A percentile compares a stretch with the other conserved stretches of the same genome.
These are phyloP conservation scores for Bombycilla garrulus DNA, from an alignment of 2,113 vertebrate species.

Conservation along the genomic window DNA sequence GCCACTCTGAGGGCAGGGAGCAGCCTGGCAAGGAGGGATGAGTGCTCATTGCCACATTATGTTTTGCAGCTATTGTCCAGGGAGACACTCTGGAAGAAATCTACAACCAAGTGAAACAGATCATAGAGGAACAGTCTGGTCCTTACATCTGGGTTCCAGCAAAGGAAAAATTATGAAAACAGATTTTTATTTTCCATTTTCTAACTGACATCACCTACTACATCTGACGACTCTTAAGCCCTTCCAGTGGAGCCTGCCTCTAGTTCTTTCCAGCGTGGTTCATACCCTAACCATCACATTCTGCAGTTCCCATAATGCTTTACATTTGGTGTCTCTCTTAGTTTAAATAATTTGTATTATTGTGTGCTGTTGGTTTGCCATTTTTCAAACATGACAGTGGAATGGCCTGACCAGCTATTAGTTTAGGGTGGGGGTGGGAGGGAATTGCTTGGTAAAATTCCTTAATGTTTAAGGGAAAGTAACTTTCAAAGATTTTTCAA, in stretches of 20 bases:
- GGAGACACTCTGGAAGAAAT: constrained; percentile 98
- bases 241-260: constrained; percentile 59
- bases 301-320: constrained; percentile 62
- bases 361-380: constrained; percentile 66
- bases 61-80: constrained; percentile 89
- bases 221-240: constrained; percentile 57
- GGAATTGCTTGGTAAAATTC: constrained; percentile 87
- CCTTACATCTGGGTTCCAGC: constrained; percentile 95
- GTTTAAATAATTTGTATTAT: constrained; percentile 55
- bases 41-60: constrained; percentile 48
- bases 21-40: neutral
- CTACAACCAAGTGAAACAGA: constrained; percentile 96
- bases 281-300: constrained; percentile 59
- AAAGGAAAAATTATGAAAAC: constrained; percentile 95
- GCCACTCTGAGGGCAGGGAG: neutral
- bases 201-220: constrained; percentile 70
- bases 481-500: constrained; percentile 83
- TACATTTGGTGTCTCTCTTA: constrained; percentile 71
- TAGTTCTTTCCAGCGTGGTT: constrained; percentile 47
- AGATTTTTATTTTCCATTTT: constrained; percentile 60
- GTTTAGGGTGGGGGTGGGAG: constrained; percentile 73
- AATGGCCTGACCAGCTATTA: constrained; percentile 85
- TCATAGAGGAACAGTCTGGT: constrained; percentile 97
- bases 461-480: constrained; percentile 99
- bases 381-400: constrained; percentile 71